Percentiles rank a stretch among this genome's conserved stretches.
Evolutionary conservation across 2,888 invertebrate genomes (phyloP).

Genomic region (Acanthacorydalis orientalis): DNA sequence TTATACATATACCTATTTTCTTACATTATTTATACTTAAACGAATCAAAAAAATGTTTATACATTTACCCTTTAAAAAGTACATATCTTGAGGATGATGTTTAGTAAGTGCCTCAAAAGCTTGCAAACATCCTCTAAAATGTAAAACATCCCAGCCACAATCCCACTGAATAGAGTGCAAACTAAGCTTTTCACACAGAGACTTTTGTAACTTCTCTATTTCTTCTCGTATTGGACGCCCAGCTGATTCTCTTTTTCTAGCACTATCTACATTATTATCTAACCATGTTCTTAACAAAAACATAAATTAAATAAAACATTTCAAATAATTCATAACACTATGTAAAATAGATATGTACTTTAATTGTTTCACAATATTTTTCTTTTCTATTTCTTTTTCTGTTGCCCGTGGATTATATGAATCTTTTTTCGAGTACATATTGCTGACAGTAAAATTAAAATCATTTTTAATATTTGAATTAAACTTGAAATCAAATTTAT

Average conservation of each 20-base stretch:
- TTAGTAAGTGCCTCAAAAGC: conserved; percentile 60
- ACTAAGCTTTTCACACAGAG: conserved; percentile 37
- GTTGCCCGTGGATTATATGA: neutral
- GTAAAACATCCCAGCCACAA: conserved; percentile 76
- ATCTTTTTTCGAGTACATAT: too few relatives aligned
- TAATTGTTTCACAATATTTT: neutral
- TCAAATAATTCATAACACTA: conserved; percentile 22
- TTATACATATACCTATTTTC: neutral
- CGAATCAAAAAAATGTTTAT: neutral
- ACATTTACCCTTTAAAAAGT: conserved; percentile 37
- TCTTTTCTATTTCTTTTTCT: neutral
- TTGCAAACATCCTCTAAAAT: conserved; percentile 78
- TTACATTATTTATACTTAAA: too few relatives aligned
- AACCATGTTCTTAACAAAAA: conserved; percentile 48
- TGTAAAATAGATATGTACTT: neutral
- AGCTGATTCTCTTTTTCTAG: conserved; percentile 46
- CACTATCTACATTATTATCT: conserved; percentile 46
- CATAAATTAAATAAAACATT: conserved; percentile 10
- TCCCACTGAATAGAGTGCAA: conserved; percentile 54
- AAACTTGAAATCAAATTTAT: conserved; percentile 19
- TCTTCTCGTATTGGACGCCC: conserved; percentile 55
- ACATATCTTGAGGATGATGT: conserved; percentile 56
- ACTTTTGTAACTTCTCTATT: conserved; percentile 44
- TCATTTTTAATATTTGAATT: conserved; percentile 28
- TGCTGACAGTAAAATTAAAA: conserved; percentile 10